A percentile compares a stretch with the other conserved stretches of the same genome.
phyloP scores from a whole-genome alignment of 1,140 invertebrate genomes.

The Lerema accius region DNA sequence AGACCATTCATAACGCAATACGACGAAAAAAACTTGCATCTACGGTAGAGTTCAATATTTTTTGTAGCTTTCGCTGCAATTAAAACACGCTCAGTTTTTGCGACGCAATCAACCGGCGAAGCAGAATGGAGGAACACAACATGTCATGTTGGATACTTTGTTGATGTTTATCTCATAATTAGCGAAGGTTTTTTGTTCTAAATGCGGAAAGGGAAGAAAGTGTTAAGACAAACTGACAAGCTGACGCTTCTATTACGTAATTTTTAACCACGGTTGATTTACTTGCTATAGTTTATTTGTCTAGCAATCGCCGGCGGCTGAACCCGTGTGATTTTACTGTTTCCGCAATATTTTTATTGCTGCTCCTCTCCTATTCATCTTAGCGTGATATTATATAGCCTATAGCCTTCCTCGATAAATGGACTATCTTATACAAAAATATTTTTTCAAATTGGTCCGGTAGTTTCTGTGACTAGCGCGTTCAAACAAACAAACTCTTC shows the following conservation, averaged over 20 bases:
- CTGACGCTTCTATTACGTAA: neutral
- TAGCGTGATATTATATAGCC: too few species aligned
- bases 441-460: too few species aligned
- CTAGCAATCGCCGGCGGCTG: too few species aligned
- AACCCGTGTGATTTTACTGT: too few species aligned
- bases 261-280: too few species aligned
- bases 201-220: neutral
- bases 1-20: constrained; percentile 15
- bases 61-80: constrained; percentile 24
- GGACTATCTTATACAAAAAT: too few species aligned
- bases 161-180: constrained; percentile 8
- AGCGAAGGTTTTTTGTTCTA: constrained; percentile 2
- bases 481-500: too few species aligned
- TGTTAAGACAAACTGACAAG: neutral
- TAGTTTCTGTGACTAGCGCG: too few species aligned
- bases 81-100: constrained; percentile 43
- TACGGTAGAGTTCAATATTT: constrained; percentile 21
- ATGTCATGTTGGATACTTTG: neutral
- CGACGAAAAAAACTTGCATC: constrained; percentile 24
- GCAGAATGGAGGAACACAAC: neutral
- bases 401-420: too few species aligned
- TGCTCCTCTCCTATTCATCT: too few species aligned
- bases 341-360: too few species aligned
- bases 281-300: too few species aligned
- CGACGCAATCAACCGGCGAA: constrained; percentile 28